phyloP scores from a whole-genome alignment of 1,140 invertebrate species.

The Cepaea nemoralis region DNA sequence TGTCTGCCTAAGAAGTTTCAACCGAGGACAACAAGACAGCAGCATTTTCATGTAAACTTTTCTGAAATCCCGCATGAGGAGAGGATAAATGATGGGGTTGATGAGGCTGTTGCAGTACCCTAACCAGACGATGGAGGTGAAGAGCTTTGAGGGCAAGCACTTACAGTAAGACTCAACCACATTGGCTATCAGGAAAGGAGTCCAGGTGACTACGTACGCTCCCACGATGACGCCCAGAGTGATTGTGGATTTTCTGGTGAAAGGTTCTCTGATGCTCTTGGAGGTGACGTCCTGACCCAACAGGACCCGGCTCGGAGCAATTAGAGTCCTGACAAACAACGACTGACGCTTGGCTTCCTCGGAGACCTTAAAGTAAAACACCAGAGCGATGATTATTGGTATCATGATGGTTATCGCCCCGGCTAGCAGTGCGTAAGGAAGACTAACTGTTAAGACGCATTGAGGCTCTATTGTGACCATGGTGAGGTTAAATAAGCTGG shows the following conservation, averaged over 20 bases:
- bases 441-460: conserved; percentile 62
- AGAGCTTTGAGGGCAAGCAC: conserved; percentile 57
- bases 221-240: conserved; percentile 70
- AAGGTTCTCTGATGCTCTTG: conserved; percentile 62
- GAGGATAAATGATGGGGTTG: conserved; percentile 97
- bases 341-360: conserved; percentile 65
- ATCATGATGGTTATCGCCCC: conserved; percentile 61
- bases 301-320: conserved; percentile 58
- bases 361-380: conserved; percentile 63
- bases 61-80: conserved; percentile 96
- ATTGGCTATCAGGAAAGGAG: conserved; percentile 97
- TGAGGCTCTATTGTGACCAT: conserved; percentile 50
- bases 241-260: conserved; percentile 65
- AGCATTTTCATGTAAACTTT: conserved; percentile 80
- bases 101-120: conserved; percentile 96
- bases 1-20: conserved; percentile 44
- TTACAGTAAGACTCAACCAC: conserved; percentile 92
- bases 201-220: conserved; percentile 95
- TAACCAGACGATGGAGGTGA: conserved; percentile 79
- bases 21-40: conserved; percentile 52
- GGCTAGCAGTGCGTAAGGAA: conserved; percentile 56
- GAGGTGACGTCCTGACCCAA: conserved; percentile 59
- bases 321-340: conserved; percentile 58
- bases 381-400: conserved; percentile 63
- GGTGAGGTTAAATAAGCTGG: conserved; percentile 60